Percentiles rank a stretch among this genome's conserved stretches.
These are phyloP conservation scores for Diacarnus erythraeanus DNA, from an alignment of 37 sponge, comb jelly and placozoan genomes.

Conservation along the genomic window DNA sequence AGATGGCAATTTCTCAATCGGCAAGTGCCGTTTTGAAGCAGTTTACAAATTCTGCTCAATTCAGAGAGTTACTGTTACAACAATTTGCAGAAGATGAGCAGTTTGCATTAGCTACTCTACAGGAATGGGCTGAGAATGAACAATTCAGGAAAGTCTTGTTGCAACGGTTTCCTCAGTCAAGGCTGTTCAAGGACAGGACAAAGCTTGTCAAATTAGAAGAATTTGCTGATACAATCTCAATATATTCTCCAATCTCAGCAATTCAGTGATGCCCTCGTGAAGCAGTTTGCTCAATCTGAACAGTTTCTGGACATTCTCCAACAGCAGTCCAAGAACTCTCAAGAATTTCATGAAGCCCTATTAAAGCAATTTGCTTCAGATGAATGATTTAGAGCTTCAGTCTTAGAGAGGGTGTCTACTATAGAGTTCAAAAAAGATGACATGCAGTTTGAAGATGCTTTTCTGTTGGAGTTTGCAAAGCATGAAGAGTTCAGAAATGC, in stretches of 20 bases:
- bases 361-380: background rate
- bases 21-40: background rate
- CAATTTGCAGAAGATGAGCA: background rate
- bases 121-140: background rate
- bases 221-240: background rate
- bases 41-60: background rate
- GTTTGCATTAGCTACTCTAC: background rate
- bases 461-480: background rate
- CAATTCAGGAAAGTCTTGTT: background rate
- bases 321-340: background rate
- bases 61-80: background rate
- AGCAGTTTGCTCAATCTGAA: background rate
- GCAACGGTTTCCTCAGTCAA: background rate
- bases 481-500: background rate
- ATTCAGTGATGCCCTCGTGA: background rate
- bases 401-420: background rate
- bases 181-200: background rate
- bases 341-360: background rate
- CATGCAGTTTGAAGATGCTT: background rate
- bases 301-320: background rate
- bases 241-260: background rate
- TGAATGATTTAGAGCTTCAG: background rate
- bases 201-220: background rate
- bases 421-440: background rate
- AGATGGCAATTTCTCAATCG: background rate